A percentile compares a stretch with the other conserved stretches of the same genome.
These are phyloP conservation scores for Oasisia sp. DNA, from an alignment of 2,888 invertebrate species.

Conservation along the genomic window DNA sequence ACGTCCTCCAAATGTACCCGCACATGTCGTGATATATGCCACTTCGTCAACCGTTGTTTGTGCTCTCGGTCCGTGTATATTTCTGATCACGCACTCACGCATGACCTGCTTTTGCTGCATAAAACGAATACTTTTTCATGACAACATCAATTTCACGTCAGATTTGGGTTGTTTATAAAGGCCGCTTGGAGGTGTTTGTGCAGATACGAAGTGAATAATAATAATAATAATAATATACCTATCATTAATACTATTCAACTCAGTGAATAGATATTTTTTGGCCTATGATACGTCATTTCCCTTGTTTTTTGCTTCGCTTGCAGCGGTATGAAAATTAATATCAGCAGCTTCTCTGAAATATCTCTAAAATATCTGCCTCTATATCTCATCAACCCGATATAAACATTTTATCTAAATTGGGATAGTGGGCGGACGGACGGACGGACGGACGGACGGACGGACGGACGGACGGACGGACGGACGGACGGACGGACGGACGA, in stretches of 20 bases:
- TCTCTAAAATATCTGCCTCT: too few species aligned
- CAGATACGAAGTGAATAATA: neutral
- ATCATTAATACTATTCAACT: neutral
- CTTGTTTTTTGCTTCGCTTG: neutral
- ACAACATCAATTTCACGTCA: too few species aligned
- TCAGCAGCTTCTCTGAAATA: neutral
- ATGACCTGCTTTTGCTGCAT: neutral
- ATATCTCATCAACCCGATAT: too few species aligned
- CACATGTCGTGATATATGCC: neutral
- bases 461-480: too few species aligned
- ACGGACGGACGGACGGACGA: too few species aligned
- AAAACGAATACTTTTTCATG: neutral
- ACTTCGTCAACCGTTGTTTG: neutral
- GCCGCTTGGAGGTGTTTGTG: neutral
- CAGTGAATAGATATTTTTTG: neutral
- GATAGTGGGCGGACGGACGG: too few species aligned
- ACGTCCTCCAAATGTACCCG: neutral
- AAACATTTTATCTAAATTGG: too few species aligned
- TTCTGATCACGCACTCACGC: neutral
- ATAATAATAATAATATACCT: neutral
- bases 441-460: too few species aligned
- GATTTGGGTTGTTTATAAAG: neutral
- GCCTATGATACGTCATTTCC: neutral
- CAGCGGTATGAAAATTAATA: neutral
- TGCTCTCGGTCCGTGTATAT: too few species aligned